These are phyloP conservation scores for Platichthys stellatus DNA, from an alignment of 2,113 vertebrate genomes.

Conservation along the genomic window DNA sequence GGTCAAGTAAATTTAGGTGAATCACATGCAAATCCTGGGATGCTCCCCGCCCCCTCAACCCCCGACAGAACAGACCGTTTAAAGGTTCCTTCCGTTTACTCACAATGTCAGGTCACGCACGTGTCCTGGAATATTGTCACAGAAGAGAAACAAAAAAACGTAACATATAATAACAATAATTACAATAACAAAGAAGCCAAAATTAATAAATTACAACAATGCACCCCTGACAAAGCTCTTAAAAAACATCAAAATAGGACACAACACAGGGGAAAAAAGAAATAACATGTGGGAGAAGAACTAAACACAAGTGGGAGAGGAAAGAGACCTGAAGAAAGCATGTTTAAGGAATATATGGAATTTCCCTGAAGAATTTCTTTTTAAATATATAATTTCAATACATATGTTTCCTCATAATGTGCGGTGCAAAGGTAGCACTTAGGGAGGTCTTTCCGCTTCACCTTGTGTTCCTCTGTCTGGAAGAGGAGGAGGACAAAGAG, in stretches of 20 bases:
- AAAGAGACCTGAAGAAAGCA: constrained; percentile 66
- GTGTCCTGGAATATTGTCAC: constrained; percentile 67
- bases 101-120: constrained; percentile 45
- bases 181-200: constrained; percentile 65
- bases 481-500: constrained; percentile 58
- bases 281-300: constrained; percentile 33
- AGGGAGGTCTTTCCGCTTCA: constrained; percentile 58
- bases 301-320: constrained; percentile 58
- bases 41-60: background rate
- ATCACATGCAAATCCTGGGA: constrained; percentile 53
- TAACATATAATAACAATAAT: constrained; percentile 63
- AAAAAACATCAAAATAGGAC: constrained; percentile 58
- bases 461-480: constrained; percentile 48
- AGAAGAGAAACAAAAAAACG: constrained; percentile 45
- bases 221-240: constrained; percentile 61
- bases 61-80: constrained; percentile 27
- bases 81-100: constrained; percentile 39
- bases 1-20: constrained; percentile 65
- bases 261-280: constrained; percentile 40
- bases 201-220: constrained; percentile 82
- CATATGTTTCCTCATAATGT: constrained; percentile 54
- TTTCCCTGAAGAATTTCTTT: constrained; percentile 81
- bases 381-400: constrained; percentile 44
- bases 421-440: constrained; percentile 73
- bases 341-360: constrained; percentile 54